These are phyloP conservation scores for Acanthurus lineatus DNA, from an alignment of 2,797 vertebrate genomes.

Conservation along the genomic window DNA sequence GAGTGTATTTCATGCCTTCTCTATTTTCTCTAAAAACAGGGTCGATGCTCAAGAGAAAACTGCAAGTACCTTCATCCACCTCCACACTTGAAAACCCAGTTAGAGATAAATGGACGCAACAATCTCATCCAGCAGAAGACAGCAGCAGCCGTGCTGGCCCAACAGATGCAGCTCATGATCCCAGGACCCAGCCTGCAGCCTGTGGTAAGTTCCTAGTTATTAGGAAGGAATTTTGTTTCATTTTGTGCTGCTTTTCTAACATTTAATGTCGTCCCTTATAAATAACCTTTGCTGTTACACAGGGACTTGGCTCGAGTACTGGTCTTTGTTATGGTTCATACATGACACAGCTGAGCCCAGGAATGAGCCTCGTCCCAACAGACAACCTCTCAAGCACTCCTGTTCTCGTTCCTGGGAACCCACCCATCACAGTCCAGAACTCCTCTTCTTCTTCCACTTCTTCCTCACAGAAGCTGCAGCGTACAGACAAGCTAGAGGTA, in stretches of 20 bases:
- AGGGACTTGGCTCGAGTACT: constrained; percentile 92
- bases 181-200: constrained; percentile 94
- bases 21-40: constrained; percentile 82
- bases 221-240: background rate
- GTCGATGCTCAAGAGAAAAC: constrained; percentile 98
- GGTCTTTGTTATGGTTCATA: constrained; percentile 97
- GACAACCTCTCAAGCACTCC: constrained; percentile 93
- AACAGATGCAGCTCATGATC: constrained; percentile 99
- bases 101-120: constrained; percentile 99
- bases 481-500: constrained; percentile 99
- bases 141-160: constrained; percentile 96
- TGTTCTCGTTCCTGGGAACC: constrained; percentile 93
- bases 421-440: constrained; percentile 90
- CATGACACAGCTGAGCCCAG: constrained; percentile 92
- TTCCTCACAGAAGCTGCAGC: constrained; percentile 97
- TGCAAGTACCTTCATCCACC: constrained; percentile 99
- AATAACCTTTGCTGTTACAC: constrained; percentile 91
- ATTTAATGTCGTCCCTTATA: constrained; percentile 65
- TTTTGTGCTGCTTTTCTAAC: constrained; percentile 19
- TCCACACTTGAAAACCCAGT: constrained; percentile 97
- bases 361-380: constrained; percentile 95
- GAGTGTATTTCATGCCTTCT: background rate
- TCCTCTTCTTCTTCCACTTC: constrained; percentile 91
- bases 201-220: constrained; percentile 86
- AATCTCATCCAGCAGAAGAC: constrained; percentile 99